A percentile compares a stretch with the other conserved stretches of the same genome.
These are phyloP conservation scores for Herpetotheres cachinnans DNA, from an alignment of 2,113 vertebrate species.

Conservation along the genomic window DNA sequence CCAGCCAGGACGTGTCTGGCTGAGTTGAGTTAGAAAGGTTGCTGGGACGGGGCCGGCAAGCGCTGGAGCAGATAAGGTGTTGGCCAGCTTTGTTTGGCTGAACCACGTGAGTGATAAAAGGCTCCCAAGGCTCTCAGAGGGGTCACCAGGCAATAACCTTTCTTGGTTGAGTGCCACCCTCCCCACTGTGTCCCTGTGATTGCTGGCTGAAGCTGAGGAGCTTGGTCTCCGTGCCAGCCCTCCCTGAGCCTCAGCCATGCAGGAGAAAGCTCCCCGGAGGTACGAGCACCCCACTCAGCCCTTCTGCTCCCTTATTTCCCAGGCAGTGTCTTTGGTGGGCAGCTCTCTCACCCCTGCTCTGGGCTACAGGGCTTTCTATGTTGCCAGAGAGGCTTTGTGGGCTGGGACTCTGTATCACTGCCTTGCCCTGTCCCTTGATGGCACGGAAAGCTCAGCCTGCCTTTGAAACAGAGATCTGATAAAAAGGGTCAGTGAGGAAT, in stretches of 20 bases:
- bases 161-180: not conserved
- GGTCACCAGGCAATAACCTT: not conserved
- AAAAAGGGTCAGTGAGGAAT: not conserved
- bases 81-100: not conserved
- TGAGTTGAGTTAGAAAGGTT: not conserved
- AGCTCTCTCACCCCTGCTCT: not conserved
- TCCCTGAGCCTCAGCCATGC: accelerated
- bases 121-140: not conserved
- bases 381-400: not conserved
- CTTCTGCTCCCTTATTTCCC: not conserved
- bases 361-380: not conserved
- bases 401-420: not conserved
- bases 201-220: not conserved
- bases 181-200: not conserved
- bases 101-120: not conserved
- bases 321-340: not conserved
- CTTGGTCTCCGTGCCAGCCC: not conserved
- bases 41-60: not conserved
- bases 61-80: not conserved
- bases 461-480: not conserved
- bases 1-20: accelerated
- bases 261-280: not conserved
- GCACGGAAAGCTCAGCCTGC: not conserved
- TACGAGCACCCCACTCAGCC: not conserved
- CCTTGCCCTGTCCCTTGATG: not conserved